Base-by-base conservation (phyloP, 2,113 vertebrate genomes). In the Odocoileus hemionus region DNA sequence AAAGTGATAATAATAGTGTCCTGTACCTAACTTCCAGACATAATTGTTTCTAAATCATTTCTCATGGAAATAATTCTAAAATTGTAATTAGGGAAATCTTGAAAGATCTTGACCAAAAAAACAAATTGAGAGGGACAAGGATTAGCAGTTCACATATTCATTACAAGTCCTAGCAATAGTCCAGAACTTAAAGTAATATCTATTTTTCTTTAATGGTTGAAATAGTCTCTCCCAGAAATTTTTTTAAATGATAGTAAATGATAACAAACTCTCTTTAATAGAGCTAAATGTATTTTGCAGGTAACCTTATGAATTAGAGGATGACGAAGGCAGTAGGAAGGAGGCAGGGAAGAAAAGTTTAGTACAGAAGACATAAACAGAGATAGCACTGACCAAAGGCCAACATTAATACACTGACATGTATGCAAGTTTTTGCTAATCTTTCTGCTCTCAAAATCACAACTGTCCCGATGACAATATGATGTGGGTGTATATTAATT, bases 201-300 rank as follows among this genome's bases (percentile, higher is more conserved):
- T 61, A 12, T 86, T 96, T 97, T 84, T 89, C 86, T 67, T 88
- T 80, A 95, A 80, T 93, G 36, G 28, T 52, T 95, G 1, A 96
- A 64, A 58, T 60, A 86, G 36, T 78, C 23, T 90, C 45, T 80
- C 61, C 50, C 4, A 61, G 50, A 23, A 84, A 33, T 43, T 55
- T 15, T 87, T 97, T 92, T 50, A n/a, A 88, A 70, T 84, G 7
- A 70, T 83, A 39, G 19, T 50, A n/a, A 88, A 79, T 92, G 8
- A 78, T 70, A 30, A 25, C 39, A 30, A 47, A 6, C 14, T 74
- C 5, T 87, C 23, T 85, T 60, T 55, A 36, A 21, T 83, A 74
- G 50, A 78, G 16, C 30, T 96, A 80, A 82, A 19, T 55, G 28
- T 79, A 61, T 78, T 96, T 97, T n/a, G 1, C 21, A 50, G 70